Percentiles rank a stretch among this genome's conserved stretches.
phyloP scores from a whole-genome alignment of 2,113 vertebrate species.

The Cephalopterus ornatus region DNA sequence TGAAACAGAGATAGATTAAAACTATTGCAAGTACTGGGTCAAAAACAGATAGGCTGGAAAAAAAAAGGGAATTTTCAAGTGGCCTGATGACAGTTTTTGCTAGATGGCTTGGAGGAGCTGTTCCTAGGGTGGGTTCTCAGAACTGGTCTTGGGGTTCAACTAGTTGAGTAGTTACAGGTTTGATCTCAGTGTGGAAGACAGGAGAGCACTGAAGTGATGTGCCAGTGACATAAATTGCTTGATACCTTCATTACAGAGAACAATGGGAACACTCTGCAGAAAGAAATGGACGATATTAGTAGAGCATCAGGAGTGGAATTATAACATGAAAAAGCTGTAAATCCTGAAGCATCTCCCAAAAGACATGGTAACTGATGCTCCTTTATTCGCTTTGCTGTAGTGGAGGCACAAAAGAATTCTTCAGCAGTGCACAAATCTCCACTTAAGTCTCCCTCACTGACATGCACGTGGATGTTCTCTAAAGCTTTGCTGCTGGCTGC shows the following conservation, averaged over 20 bases:
- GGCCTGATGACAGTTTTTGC: neutral
- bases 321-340: neutral
- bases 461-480: accelerated
- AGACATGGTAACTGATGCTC: neutral
- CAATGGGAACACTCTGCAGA: neutral
- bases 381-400: neutral
- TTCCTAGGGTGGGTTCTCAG: neutral
- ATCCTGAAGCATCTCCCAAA: neutral
- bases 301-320: neutral
- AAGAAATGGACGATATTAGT: accelerated
- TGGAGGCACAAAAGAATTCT: neutral
- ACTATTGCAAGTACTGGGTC: neutral
- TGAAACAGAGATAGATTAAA: neutral
- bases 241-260: neutral
- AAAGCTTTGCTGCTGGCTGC: neutral
- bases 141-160: neutral
- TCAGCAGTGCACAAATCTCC: neutral
- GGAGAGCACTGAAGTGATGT: neutral
- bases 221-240: neutral
- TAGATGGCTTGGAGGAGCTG: neutral
- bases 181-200: neutral
- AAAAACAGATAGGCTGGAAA: neutral
- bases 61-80: neutral
- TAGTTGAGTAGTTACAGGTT: neutral
- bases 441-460: neutral